Evolutionary conservation across 2,113 vertebrate genomes (phyloP).

Genomic region (Numida meleagris): DNA sequence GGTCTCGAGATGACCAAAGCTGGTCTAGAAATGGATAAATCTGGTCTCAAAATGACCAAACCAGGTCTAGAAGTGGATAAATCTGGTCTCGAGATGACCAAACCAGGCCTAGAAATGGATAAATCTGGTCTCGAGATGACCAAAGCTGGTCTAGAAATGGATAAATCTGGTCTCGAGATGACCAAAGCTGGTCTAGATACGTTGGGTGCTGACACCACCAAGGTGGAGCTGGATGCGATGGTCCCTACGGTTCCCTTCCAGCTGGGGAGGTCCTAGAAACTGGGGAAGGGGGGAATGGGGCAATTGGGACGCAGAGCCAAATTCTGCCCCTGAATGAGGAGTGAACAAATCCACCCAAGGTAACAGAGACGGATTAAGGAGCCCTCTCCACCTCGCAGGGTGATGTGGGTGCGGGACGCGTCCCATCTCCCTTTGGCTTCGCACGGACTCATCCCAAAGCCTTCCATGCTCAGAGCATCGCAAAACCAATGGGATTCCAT

Average conservation of each 20-base stretch:
- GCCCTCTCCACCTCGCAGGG: neutral
- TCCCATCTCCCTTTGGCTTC: accelerated
- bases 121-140: too few relatives aligned
- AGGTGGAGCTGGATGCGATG: neutral
- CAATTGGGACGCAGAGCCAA: neutral
- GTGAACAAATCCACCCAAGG: neutral
- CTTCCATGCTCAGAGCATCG: neutral
- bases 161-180: too few relatives aligned
- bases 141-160: too few relatives aligned
- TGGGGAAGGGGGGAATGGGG: neutral
- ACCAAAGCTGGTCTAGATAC: too few relatives aligned
- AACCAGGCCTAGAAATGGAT: too few relatives aligned
- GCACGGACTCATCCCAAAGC: neutral
- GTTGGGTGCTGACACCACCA: neutral
- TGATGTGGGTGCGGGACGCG: neutral
- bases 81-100: too few relatives aligned
- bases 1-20: too few relatives aligned
- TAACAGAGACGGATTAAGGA: neutral
- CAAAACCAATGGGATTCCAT: accelerated
- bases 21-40: too few relatives aligned
- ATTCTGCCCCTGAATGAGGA: neutral
- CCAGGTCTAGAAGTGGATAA: too few relatives aligned
- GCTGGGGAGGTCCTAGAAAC: too few relatives aligned
- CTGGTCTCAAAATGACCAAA: too few relatives aligned
- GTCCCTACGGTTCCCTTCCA: too few relatives aligned